Evolutionary conservation across 2,113 vertebrate genomes (phyloP).

Genomic region (Grammomys surdaster): DNA sequence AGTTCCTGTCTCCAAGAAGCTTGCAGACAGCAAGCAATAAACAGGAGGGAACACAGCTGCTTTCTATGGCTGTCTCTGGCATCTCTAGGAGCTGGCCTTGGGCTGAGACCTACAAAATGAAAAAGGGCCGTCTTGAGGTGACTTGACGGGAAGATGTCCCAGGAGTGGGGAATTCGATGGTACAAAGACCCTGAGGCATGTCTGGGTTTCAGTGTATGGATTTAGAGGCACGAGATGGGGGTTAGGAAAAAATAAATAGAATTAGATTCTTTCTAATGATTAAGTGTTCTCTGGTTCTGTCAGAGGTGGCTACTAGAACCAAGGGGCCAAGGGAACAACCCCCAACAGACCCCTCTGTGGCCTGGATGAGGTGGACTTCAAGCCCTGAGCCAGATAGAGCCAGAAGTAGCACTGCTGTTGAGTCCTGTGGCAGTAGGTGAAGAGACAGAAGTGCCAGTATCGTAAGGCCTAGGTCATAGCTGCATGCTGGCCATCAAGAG

Average conservation of each 20-base stretch:
- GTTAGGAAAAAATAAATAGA: background rate
- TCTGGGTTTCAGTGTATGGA: background rate
- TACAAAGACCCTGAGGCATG: slow-evolving; percentile 9
- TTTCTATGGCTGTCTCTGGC: background rate
- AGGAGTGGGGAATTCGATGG: background rate
- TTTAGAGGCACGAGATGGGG: background rate
- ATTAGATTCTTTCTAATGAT: background rate
- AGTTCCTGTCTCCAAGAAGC: background rate
- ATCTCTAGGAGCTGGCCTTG: background rate
- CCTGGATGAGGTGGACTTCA: background rate
- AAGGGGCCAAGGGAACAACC: background rate
- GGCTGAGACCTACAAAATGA: background rate
- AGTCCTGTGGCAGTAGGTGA: background rate
- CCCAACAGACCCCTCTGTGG: background rate
- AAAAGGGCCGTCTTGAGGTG: background rate
- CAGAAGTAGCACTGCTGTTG: background rate
- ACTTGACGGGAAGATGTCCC: background rate
- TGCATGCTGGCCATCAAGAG: fast-evolving
- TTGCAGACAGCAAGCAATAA: background rate
- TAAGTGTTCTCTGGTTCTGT: background rate
- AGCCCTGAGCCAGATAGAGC: background rate
- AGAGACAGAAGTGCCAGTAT: background rate
- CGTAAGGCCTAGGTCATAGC: background rate
- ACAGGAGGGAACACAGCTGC: background rate
- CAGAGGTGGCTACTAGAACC: background rate